These are phyloP conservation scores for Metridium senile DNA, from an alignment of 92 coral and sea anemone genomes.

Conservation along the genomic window DNA sequence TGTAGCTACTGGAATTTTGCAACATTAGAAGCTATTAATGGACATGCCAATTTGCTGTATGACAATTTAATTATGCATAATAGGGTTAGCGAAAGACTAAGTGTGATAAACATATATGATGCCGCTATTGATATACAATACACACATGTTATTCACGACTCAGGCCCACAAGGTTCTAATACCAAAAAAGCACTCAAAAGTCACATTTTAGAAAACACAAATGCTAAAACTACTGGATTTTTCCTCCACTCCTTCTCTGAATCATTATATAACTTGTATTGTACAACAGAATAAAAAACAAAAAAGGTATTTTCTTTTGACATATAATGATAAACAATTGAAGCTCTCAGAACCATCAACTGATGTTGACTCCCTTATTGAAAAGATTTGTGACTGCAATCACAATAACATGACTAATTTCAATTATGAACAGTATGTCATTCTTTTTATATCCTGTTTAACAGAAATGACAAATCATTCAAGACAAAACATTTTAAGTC, in stretches of 20 bases:
- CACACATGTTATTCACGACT: constrained; percentile 25
- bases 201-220: constrained; percentile 30
- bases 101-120: constrained; percentile 35
- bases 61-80: constrained; percentile 16
- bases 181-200: constrained; percentile 26
- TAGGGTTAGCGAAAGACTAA: constrained; percentile 22
- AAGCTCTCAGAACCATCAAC: constrained; percentile 37
- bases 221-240: constrained; percentile 23
- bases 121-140: constrained; percentile 29
- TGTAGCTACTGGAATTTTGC: constrained; percentile 32
- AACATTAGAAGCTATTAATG: constrained; percentile 36
- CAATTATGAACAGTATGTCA: constrained; percentile 15
- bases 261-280: constrained; percentile 32
- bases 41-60: constrained; percentile 40
- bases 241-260: constrained; percentile 23
- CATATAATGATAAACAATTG: constrained; percentile 18
- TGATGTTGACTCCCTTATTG: constrained; percentile 37
- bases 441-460: constrained; percentile 25
- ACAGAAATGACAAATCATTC: constrained; percentile 15
- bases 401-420: constrained; percentile 13
- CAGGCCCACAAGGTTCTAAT: constrained; percentile 30
- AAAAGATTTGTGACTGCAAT: constrained; percentile 30
- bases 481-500: constrained; percentile 37
- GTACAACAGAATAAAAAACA: constrained; percentile 30
- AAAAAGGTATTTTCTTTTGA: constrained; percentile 35